phyloP scores from a whole-genome alignment of 2,888 invertebrate genomes.

The Dryomyza anilis region DNA sequence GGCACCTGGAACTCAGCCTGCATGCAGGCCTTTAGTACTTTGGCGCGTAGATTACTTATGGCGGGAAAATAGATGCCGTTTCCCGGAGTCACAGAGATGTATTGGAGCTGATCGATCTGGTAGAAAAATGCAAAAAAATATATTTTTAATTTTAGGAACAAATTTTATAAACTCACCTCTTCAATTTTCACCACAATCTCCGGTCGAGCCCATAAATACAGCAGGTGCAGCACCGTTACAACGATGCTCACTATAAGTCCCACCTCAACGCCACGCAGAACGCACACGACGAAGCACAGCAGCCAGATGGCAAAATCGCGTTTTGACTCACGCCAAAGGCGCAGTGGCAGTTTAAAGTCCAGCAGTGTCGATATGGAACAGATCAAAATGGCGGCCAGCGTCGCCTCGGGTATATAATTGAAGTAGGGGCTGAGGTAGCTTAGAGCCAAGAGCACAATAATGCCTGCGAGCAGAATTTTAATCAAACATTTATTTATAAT shows the following conservation, averaged over 20 bases:
- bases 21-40: constrained; percentile 64
- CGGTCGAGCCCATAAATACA: constrained; percentile 75
- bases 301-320: constrained; percentile 71
- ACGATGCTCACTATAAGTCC: constrained; percentile 77
- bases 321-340: constrained; percentile 67
- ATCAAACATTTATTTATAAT: too few species aligned
- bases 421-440: constrained; percentile 88
- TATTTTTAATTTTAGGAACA: not conserved
- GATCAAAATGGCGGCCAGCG: constrained; percentile 86
- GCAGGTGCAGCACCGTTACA: constrained; percentile 68
- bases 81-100: constrained; percentile 69
- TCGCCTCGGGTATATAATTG: constrained; percentile 83
- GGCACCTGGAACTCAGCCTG: constrained; percentile 62
- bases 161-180: constrained; percentile 40
- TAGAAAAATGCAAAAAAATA: not conserved
- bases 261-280: constrained; percentile 76
- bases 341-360: constrained; percentile 56
- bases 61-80: constrained; percentile 76
- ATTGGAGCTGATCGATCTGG: constrained; percentile 65
- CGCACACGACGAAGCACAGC: constrained; percentile 72
- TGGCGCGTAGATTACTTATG: constrained; percentile 69
- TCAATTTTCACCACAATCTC: constrained; percentile 54
- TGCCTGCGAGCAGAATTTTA: constrained; percentile 65
- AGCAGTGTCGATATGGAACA: constrained; percentile 70
- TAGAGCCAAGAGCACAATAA: constrained; percentile 80